Evolutionary conservation across 2,113 vertebrate species (phyloP).

Genomic region (Laterallus jamaicensis): DNA sequence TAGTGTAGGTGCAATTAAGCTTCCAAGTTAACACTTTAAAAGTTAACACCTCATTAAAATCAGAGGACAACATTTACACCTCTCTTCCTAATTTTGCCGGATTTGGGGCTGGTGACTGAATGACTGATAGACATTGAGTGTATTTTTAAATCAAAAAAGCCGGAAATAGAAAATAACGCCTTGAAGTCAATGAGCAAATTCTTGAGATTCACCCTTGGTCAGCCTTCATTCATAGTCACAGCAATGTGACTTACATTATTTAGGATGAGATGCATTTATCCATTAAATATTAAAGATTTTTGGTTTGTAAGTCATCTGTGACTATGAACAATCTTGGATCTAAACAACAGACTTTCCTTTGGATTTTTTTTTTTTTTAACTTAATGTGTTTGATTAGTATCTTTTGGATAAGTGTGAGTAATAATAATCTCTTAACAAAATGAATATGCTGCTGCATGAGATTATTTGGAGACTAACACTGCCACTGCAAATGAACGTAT

Average conservation of each 20-base stretch:
- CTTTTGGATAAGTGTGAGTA: neutral
- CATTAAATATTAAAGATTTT: neutral
- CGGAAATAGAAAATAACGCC: neutral
- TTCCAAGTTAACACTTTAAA: neutral
- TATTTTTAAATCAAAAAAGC: neutral
- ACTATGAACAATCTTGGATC: neutral
- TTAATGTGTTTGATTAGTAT: neutral
- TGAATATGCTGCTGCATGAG: neutral
- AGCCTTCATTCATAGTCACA: neutral
- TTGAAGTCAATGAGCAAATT: neutral
- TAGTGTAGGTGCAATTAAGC: neutral
- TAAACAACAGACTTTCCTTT: neutral
- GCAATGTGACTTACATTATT: neutral
- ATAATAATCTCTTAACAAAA: neutral
- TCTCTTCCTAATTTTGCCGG: neutral
- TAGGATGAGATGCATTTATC: neutral
- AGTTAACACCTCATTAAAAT: neutral
- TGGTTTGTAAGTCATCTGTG: neutral
- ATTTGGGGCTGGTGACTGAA: neutral
- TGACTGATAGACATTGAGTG: neutral
- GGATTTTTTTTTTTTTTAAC: neutral
- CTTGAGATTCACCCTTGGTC: neutral
- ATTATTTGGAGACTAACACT: neutral
- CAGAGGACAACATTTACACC: neutral
- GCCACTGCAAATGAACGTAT: neutral